Percentiles rank a stretch among this genome's conserved stretches.
Evolutionary conservation across 2,797 vertebrate genomes (phyloP).

Genomic region (Sibirionetta formosa): DNA sequence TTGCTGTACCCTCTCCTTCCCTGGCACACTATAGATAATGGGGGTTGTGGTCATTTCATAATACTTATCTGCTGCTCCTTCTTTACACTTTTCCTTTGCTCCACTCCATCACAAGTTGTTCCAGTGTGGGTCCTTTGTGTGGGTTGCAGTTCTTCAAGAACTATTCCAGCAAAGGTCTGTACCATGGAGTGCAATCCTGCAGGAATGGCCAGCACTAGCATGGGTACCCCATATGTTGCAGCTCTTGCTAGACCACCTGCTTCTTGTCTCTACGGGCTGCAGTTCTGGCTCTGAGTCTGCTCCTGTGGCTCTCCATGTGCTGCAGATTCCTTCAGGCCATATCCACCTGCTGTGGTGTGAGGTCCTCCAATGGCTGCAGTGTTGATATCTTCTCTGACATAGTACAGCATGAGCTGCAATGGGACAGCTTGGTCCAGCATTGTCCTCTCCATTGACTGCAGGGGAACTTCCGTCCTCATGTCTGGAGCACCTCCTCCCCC

Average conservation of each 20-base stretch:
- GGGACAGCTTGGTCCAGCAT: background rate
- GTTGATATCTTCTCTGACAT: background rate
- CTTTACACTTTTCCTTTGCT: background rate
- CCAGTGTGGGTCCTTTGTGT: accelerated
- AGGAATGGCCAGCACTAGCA: background rate
- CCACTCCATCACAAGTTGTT: background rate
- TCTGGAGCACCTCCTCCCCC: background rate
- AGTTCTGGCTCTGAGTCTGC: background rate
- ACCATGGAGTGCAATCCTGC: background rate
- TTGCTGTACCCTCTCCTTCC: background rate
- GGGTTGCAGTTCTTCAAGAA: accelerated
- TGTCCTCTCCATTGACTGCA: background rate
- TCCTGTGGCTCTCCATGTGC: accelerated
- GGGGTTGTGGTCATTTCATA: background rate
- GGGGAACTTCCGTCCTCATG: background rate
- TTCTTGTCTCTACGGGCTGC: background rate
- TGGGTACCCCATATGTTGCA: too few species aligned
- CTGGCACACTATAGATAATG: background rate
- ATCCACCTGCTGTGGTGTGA: background rate
- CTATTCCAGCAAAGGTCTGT: background rate
- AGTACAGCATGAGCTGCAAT: background rate
- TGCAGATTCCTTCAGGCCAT: background rate
- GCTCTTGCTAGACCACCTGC: background rate
- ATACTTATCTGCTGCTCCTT: background rate
- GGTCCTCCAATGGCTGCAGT: background rate